phyloP scores from a whole-genome alignment of 2,113 vertebrate species.

The Esox niger region DNA sequence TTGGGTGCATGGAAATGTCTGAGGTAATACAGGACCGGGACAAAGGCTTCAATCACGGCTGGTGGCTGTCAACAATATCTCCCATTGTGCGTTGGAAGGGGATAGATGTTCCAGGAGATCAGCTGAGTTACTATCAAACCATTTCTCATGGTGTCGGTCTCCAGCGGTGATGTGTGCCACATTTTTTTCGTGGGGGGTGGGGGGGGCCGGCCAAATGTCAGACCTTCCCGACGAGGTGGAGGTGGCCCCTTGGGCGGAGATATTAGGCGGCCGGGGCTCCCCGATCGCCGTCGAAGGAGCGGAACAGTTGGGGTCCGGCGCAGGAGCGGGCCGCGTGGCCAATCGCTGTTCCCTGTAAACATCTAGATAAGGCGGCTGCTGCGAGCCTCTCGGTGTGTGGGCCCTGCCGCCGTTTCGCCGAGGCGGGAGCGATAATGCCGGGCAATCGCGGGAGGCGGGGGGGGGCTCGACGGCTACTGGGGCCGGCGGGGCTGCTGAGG shows the following conservation, averaged over 20 bases:
- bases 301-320: slow-evolving; percentile 66
- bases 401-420: slow-evolving; percentile 59
- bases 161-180: slow-evolving; percentile 75
- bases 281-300: slow-evolving; percentile 60
- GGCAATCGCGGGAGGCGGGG: slow-evolving; percentile 35
- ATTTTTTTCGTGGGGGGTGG: too few relatives aligned
- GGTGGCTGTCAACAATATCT: slow-evolving; percentile 71
- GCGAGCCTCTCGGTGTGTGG: slow-evolving; percentile 65
- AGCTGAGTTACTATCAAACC: slow-evolving; percentile 68
- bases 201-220: slow-evolving; percentile 52
- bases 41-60: slow-evolving; percentile 69
- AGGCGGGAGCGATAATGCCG: slow-evolving; percentile 63
- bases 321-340: slow-evolving; percentile 63
- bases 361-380: slow-evolving; percentile 71
- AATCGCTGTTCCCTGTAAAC: slow-evolving; percentile 75
- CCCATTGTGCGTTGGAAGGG: slow-evolving; percentile 58
- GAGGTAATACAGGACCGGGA: slow-evolving; percentile 65
- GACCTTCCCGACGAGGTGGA: slow-evolving; percentile 49
- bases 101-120: slow-evolving; percentile 63
- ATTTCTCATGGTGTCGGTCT: slow-evolving; percentile 64
- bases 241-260: slow-evolving; percentile 62
- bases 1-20: slow-evolving; percentile 61
- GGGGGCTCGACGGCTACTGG: slow-evolving; percentile 1
- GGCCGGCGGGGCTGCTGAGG: slow-evolving; percentile 59
- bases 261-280: slow-evolving; percentile 58